These are phyloP conservation scores for Nomada fucata DNA, from an alignment of 2,888 invertebrate genomes.

Conservation along the genomic window DNA sequence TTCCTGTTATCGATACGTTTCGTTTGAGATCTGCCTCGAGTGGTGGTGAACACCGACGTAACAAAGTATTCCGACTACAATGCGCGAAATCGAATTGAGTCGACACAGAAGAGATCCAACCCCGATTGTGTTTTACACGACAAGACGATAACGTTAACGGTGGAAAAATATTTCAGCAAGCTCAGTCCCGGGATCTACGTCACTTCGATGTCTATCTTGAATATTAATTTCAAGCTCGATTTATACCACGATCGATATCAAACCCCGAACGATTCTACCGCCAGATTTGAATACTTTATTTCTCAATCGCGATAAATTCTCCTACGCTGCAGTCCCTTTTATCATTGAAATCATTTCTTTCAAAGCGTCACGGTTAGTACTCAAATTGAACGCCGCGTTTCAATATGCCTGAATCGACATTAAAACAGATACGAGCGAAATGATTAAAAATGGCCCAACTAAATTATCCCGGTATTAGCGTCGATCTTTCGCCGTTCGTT, in stretches of 20 bases:
- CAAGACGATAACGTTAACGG: conserved; percentile 36
- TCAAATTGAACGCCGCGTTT: no score
- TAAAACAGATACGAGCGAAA: no score
- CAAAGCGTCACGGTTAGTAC: no score
- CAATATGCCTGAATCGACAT: no score
- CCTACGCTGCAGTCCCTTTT: not conserved
- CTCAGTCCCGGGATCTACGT: not conserved
- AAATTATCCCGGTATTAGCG: no score
- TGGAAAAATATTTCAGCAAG: conserved; percentile 35
- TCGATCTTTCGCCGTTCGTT: no score
- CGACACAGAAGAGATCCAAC: conserved; percentile 9
- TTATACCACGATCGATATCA: conserved; percentile 22
- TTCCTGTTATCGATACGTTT: not conserved
- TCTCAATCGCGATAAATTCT: not conserved
- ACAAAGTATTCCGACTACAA: conserved; percentile 13
- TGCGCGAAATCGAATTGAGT: conserved; percentile 26
- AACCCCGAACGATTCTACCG: not conserved
- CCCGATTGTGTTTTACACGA: conserved; percentile 21
- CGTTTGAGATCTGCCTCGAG: not conserved
- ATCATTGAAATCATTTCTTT: no score
- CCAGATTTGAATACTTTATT: not conserved
- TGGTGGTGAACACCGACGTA: not conserved
- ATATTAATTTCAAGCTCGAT: conserved; percentile 38
- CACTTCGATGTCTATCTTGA: conserved; percentile 24
- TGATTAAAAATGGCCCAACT: no score